Base-by-base conservation (phyloP, 2,888 invertebrate genomes). In the Epinotia ramella region DNA sequence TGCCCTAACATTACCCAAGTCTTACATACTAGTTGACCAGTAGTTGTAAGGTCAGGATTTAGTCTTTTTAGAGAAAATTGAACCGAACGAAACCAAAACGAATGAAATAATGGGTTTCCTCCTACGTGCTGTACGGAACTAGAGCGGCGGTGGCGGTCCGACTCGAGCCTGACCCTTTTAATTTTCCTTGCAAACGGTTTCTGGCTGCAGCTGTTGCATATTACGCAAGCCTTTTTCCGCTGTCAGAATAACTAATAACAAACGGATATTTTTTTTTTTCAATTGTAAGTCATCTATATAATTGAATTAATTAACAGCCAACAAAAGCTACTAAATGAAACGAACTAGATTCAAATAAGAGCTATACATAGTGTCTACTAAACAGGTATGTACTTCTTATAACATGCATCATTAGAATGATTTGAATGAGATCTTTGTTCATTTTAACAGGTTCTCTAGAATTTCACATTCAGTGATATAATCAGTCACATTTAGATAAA, bases 181-280 rank as follows among this genome's bases (percentile, higher is more conserved):
- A 68, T 59, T 68, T 68, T 20, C 62, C 40, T 44, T 62, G 44
- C 57, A 57, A 68, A 68, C 20, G 57, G 57, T 44, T 57, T 20
- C 57, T 20, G 57, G 57, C 44, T 57, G 57, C 68, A 68, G 57
- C 68, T 68, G 68, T 40, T 40, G 57, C 68, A 57, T 57, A 68
- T 68, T 57, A 44, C 63, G 63, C 40, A 68, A 56, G 40, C 57
- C 20, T 18, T 66, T 56, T 63, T 4, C 18, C 53, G 33, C 33
- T 56, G 53, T 67, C 24, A 18, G 56, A 33, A 28, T 13, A 33
- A 67, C 33, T 40, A 13, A 40, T 33, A 16, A 33, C 28, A 16
- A 33, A n/a, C 6, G 9, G 1, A 40, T 40, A 40, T 40, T 40
- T 40, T 40, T 40, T 40, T 40, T 40, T 40, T 40, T 9, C 40